phyloP scores from a whole-genome alignment of 2,797 vertebrate species.

The Pempheris klunzingeri region DNA sequence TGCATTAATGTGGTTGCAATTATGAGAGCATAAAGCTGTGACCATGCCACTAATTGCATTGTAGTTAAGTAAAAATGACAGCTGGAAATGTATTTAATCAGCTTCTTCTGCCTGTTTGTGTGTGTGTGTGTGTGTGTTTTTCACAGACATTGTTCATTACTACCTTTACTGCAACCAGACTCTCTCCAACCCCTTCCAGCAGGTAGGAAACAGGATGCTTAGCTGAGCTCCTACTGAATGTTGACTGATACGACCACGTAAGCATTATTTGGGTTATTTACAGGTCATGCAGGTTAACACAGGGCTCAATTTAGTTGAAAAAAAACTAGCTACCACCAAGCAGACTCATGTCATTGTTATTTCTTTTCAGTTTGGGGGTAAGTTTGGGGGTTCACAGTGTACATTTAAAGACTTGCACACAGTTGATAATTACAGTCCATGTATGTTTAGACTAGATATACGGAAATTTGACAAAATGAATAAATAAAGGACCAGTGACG shows the following conservation, averaged over 20 bases:
- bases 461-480: too few species aligned
- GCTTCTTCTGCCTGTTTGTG: background rate
- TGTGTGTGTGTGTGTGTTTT: constrained; percentile 27
- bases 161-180: constrained; percentile 96
- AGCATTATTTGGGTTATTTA: background rate
- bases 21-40: background rate
- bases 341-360: background rate
- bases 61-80: background rate
- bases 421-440: background rate
- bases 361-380: background rate
- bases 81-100: background rate
- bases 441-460: background rate
- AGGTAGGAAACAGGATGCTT: constrained; percentile 84
- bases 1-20: constrained; percentile 16
- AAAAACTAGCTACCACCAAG: too few species aligned
- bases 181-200: constrained; percentile 93
- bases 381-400: background rate
- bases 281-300: background rate
- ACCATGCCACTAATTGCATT: constrained; percentile 11
- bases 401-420: background rate
- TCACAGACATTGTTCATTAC: constrained; percentile 92
- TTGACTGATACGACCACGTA: background rate
- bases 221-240: background rate
- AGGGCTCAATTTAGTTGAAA: background rate
- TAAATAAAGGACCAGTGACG: background rate